phyloP scores from a whole-genome alignment of 23 tunicate species.

The Oikopleura dioica region DNA sequence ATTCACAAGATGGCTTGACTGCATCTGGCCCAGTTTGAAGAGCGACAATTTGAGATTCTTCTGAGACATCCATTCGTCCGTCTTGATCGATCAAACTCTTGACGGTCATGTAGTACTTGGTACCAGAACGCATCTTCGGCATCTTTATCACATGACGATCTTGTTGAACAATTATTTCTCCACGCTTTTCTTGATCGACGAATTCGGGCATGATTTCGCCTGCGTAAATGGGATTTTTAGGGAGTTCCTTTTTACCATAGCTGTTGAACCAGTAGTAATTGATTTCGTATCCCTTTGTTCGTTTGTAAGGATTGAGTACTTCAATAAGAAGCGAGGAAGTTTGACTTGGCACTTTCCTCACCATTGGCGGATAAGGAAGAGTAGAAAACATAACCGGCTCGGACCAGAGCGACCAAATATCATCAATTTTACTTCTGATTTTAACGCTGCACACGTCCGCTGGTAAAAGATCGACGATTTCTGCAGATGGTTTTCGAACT shows the following conservation, averaged over 20 bases:
- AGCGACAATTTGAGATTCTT: not conserved
- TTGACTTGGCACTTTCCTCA: not conserved
- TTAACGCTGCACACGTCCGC: not conserved
- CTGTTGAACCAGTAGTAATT: slow-evolving; percentile 1
- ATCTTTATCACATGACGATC: not conserved
- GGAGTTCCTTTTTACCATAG: not conserved
- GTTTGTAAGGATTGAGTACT: not conserved
- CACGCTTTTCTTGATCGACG: not conserved
- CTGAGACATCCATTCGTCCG: not conserved
- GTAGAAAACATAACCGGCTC: not conserved
- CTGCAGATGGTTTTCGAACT: no score
- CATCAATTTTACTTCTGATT: not conserved
- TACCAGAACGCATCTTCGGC: not conserved
- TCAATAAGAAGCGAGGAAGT: not conserved
- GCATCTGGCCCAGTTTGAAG: not conserved
- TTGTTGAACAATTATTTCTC: not conserved
- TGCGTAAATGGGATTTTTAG: not conserved
- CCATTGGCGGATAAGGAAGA: not conserved
- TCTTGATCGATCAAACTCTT: not conserved
- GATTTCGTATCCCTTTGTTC: slow-evolving; percentile 6
- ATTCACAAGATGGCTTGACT: not conserved
- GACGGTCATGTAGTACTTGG: not conserved
- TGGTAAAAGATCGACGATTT: not conserved
- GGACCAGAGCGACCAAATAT: slow-evolving; percentile 4
- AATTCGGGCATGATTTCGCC: slow-evolving; percentile 5